These are phyloP conservation scores for Enoplolaimus lenunculus DNA, from an alignment of 2,888 invertebrate genomes.

Conservation along the genomic window DNA sequence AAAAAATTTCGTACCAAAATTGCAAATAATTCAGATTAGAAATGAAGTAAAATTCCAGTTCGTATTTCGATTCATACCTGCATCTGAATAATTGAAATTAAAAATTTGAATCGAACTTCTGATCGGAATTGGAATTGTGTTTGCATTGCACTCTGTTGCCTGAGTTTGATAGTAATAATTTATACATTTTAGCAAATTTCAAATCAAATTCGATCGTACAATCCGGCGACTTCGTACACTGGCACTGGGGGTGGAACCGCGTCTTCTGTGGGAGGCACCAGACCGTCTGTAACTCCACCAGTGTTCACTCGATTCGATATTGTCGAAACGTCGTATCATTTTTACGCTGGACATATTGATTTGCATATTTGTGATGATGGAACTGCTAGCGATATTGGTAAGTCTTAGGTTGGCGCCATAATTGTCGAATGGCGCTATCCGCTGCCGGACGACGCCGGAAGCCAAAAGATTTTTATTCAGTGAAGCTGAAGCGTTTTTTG, in stretches of 20 bases:
- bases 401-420: no score
- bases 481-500: background rate
- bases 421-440: no score
- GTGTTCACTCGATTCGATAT: constrained; percentile 71
- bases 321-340: constrained; percentile 92
- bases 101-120: no score
- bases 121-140: no score
- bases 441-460: background rate
- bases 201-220: background rate
- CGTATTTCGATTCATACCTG: no score
- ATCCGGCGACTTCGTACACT: background rate
- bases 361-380: constrained; percentile 83
- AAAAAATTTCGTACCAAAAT: no score
- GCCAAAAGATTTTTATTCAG: background rate
- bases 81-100: no score
- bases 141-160: no score
- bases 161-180: no score
- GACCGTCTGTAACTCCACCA: no score
- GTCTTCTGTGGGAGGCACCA: background rate
- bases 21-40: no score
- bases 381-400: constrained; percentile 8
- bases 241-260: background rate
- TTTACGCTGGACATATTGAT: constrained; percentile 69
- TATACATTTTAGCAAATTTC: constrained; percentile 1
- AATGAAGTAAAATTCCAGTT: no score